Evolutionary conservation across 2,113 vertebrate genomes (phyloP).

Genomic region (Hyperopisus bebe): DNA sequence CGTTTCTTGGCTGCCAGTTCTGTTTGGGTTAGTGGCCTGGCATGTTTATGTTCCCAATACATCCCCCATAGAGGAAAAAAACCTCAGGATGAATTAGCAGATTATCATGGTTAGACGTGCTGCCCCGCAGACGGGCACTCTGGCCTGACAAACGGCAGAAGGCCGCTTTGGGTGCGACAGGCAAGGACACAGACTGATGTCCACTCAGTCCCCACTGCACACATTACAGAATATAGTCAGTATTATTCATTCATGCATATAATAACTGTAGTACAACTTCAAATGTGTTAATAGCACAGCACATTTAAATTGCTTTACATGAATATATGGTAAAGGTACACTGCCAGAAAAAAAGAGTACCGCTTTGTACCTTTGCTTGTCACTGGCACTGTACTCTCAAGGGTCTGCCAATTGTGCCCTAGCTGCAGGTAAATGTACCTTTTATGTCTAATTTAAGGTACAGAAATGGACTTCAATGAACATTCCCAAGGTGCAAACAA

Average conservation of each 20-base stretch:
- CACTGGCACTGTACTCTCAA: too few relatives aligned
- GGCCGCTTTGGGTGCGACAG: not conserved
- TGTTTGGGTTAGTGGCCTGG: constrained; percentile 40
- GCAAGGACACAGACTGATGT: not conserved
- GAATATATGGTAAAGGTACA: not conserved
- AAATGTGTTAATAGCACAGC: not conserved
- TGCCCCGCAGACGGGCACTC: constrained; percentile 33
- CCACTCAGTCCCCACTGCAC: not conserved
- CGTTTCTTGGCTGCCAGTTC: constrained; percentile 28
- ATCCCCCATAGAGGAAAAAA: constrained; percentile 26
- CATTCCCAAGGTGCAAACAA: not conserved
- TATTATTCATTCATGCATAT: not conserved
- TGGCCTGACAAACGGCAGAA: constrained; percentile 23
- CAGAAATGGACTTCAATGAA: not conserved
- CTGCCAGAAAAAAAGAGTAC: not conserved
- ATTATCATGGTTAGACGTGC: constrained; percentile 35
- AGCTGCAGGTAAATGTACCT: too few relatives aligned
- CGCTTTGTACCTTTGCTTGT: too few relatives aligned
- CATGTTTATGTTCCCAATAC: constrained; percentile 32
- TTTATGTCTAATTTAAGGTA: not conserved
- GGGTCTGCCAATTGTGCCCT: too few relatives aligned
- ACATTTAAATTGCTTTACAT: not conserved
- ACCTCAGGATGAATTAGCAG: constrained; percentile 33
- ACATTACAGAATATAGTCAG: not conserved
- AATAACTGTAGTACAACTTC: not conserved